A percentile compares a stretch with the other conserved stretches of the same genome.
phyloP scores from a whole-genome alignment of 2,888 invertebrate species.

The Metalampra italica region DNA sequence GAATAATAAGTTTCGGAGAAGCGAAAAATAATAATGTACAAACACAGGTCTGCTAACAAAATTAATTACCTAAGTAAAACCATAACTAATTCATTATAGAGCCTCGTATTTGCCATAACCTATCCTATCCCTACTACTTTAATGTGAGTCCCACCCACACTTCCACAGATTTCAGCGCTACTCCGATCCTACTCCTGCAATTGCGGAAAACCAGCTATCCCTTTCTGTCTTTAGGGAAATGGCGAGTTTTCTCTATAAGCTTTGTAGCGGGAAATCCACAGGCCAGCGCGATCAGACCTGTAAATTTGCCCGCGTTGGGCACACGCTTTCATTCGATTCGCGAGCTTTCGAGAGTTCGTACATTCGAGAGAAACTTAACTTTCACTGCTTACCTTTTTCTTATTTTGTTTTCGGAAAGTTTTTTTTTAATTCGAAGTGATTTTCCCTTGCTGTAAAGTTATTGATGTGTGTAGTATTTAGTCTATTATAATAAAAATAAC shows the following conservation, averaged over 20 bases:
- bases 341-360: constrained; percentile 20
- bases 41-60: too few relatives aligned
- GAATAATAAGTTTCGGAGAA: too few relatives aligned
- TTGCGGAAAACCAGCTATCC: constrained; percentile 27
- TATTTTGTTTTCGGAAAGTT: neutral
- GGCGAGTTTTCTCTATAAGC: constrained; percentile 28
- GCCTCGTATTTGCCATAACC: neutral
- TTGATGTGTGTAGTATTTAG: too few relatives aligned
- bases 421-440: neutral
- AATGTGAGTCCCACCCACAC: constrained; percentile 9
- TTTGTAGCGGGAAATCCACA: constrained; percentile 57
- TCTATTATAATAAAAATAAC: too few relatives aligned
- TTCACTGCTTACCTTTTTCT: neutral
- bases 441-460: too few relatives aligned
- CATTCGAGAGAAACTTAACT: constrained; percentile 3
- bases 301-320: constrained; percentile 55
- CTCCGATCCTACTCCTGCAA: constrained; percentile 32
- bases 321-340: constrained; percentile 45
- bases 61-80: too few relatives aligned
- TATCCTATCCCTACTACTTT: constrained; percentile 1
- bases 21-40: too few relatives aligned
- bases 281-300: constrained; percentile 65
- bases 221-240: constrained; percentile 23
- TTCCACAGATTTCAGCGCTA: constrained; percentile 36
- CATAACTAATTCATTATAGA: too few relatives aligned